Conservation (phyloP, 2,888 invertebrate genomes). For the Cosmia pyralina region DNA sequence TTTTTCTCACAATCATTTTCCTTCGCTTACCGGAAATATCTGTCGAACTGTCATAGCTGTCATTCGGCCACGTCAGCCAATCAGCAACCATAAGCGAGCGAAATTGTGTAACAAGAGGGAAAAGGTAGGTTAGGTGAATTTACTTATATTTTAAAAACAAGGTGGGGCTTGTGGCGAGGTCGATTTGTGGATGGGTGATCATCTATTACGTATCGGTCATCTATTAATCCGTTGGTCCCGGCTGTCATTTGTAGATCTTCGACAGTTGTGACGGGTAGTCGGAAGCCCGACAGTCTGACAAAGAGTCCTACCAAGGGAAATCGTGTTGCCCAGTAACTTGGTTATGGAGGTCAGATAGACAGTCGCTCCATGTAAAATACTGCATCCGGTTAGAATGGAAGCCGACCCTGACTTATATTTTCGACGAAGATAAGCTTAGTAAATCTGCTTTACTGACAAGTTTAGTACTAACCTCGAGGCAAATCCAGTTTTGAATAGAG, state of each 20-base stretch:
- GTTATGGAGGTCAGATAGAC: not conserved
- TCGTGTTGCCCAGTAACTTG: not conserved
- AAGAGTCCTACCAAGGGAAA: not conserved
- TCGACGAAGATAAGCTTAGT: not conserved
- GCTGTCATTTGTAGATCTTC: not conserved
- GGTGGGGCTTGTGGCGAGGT: not conserved
- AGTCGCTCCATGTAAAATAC: not conserved
- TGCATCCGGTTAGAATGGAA: not conserved
- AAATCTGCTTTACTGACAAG: not conserved
- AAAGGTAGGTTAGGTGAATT: not conserved
- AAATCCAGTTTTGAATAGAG: not conserved
- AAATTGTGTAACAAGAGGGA: constrained; percentile 26
- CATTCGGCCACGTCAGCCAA: constrained; percentile 35
- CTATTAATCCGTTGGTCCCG: not conserved
- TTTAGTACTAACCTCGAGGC: not conserved
- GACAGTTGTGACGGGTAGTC: not conserved
- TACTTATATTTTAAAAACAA: not conserved
- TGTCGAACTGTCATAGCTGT: constrained; percentile 39
- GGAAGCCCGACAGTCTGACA: not conserved
- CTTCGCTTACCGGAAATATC: constrained; percentile 25
- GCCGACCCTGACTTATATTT: not conserved
- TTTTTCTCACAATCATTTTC: constrained; percentile 25
- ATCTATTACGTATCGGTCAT: not conserved
- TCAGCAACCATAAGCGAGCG: constrained; percentile 12
- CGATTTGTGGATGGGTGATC: not conserved